phyloP scores from a whole-genome alignment of 1,140 invertebrate species.

The Pachyrhynchus sulphureomaculatus region DNA sequence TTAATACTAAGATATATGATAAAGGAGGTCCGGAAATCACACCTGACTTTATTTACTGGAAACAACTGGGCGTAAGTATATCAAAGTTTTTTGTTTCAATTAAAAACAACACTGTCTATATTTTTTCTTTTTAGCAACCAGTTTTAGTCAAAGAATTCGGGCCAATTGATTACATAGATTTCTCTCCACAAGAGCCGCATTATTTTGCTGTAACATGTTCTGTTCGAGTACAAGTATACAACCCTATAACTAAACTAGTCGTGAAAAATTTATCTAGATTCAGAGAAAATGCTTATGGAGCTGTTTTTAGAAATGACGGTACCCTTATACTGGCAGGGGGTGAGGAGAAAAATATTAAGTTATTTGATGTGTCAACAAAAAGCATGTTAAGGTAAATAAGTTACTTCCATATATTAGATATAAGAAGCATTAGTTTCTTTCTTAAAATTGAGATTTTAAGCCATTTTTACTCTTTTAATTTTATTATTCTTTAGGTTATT shows the following conservation, averaged over 20 bases:
- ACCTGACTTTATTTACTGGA: constrained; percentile 81
- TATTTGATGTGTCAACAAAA: constrained; percentile 85
- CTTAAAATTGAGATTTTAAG: too few species aligned
- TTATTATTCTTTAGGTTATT: constrained; percentile 54
- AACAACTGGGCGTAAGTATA: constrained; percentile 74
- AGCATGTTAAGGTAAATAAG: constrained; percentile 62
- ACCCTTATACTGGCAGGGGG: constrained; percentile 82
- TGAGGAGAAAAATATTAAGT: constrained; percentile 80
- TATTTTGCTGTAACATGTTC: constrained; percentile 90
- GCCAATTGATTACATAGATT: constrained; percentile 86
- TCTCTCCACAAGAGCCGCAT: constrained; percentile 82
- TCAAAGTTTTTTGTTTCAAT: neutral
- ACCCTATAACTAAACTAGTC: constrained; percentile 81
- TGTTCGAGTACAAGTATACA: constrained; percentile 89
- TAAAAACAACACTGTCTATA: neutral
- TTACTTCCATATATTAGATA: too few species aligned
- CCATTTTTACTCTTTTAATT: too few species aligned
- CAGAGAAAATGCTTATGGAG: constrained; percentile 83
- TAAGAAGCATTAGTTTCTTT: too few species aligned
- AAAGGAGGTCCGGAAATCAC: constrained; percentile 68
- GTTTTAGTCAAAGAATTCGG: constrained; percentile 91
- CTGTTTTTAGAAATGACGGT: constrained; percentile 83
- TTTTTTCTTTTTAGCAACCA: constrained; percentile 66
- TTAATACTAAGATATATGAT: constrained; percentile 70
- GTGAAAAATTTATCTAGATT: constrained; percentile 85